Evolutionary conservation across 2,797 vertebrate genomes (phyloP).

Genomic region (Ctenopoma multispine): DNA sequence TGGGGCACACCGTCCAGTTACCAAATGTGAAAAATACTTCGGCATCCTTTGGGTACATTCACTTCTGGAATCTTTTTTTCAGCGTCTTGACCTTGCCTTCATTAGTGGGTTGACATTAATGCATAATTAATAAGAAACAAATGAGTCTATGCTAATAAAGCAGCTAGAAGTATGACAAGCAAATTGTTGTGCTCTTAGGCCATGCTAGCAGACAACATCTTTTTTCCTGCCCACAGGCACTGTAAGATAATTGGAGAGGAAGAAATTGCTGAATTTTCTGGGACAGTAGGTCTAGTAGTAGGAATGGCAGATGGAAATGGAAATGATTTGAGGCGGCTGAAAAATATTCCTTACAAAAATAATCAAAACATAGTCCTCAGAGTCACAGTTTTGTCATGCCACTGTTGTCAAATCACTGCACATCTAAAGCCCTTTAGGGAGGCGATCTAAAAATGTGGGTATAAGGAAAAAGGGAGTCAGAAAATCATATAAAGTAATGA

Average conservation of each 20-base stretch:
- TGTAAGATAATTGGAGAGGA: constrained; percentile 27
- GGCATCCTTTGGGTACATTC: constrained; percentile 35
- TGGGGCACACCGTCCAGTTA: constrained; percentile 2
- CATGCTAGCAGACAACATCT: constrained; percentile 15
- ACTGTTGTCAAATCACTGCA: constrained; percentile 20
- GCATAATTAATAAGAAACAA: constrained; percentile 80
- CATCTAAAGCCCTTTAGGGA: constrained; percentile 36
- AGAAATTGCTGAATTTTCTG: constrained; percentile 29
- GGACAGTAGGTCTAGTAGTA: neutral
- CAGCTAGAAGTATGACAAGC: constrained; percentile 34
- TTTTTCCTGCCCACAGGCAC: constrained; percentile 7
- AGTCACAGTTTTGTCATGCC: constrained; percentile 5
- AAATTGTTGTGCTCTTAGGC: constrained; percentile 14
- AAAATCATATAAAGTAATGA: constrained; percentile 61
- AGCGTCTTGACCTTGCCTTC: constrained; percentile 69
- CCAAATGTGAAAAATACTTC: constrained; percentile 44
- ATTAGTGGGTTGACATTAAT: constrained; percentile 74
- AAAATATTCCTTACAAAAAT: constrained; percentile 7
- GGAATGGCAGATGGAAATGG: constrained; percentile 20
- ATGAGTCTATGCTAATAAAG: constrained; percentile 73
- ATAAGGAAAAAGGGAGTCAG: constrained; percentile 36
- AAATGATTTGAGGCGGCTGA: constrained; percentile 17
- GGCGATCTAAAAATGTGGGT: constrained; percentile 45
- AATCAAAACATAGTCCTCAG: constrained; percentile 7
- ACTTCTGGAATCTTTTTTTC: constrained; percentile 34